Base-by-base conservation (phyloP, 2,113 vertebrate genomes). In the Syngnathus scovelli region DNA sequence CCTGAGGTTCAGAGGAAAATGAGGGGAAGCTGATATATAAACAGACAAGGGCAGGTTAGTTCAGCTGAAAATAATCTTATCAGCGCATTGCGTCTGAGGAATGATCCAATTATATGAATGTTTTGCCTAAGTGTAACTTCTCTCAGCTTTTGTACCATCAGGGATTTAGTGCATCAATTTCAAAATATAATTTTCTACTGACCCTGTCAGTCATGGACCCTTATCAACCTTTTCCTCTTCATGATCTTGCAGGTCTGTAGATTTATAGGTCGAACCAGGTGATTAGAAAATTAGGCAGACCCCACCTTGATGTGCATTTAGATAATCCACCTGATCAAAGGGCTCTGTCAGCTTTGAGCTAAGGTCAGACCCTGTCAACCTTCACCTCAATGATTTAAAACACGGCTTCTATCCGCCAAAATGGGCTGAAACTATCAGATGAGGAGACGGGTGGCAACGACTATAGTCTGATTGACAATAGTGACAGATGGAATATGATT, bases 271-370 rank as follows among this genome's bases (percentile, higher is more conserved):
- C 64, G 68, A 72, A 55, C 71, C 6, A 61, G 63, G 46, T 9
- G 61, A 78, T 49, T 60, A 8, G 19, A 38, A 77, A 86, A 61
- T 64, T 67, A 78, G 74, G 78, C 68, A 54, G 83, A 80, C 77
- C 76, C 46, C 55, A 64, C 16, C 61, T 85, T 78, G 54, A 56
- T 80, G 2, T 60, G 67, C 68, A 68, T 80, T 13, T 6, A 73
- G 74, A 44, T 87, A 86, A 88, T 86, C 82, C 79, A 70, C 2
- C 63, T 76, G 82, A 89, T 89, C 86, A 90, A 89, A 89, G 85
- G n/a, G 43, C 58, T 23, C 64, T 74, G 72, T 67, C 61, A 75
- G 73, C 49, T 71, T 58, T 54, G 62, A 55, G 68, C 69, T 69
- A 49, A 64, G 77, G 76, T 81, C 77, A 74, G 83, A 68, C 56